phyloP scores from a whole-genome alignment of 2,113 vertebrate species.

The Catharus bicknelli region DNA sequence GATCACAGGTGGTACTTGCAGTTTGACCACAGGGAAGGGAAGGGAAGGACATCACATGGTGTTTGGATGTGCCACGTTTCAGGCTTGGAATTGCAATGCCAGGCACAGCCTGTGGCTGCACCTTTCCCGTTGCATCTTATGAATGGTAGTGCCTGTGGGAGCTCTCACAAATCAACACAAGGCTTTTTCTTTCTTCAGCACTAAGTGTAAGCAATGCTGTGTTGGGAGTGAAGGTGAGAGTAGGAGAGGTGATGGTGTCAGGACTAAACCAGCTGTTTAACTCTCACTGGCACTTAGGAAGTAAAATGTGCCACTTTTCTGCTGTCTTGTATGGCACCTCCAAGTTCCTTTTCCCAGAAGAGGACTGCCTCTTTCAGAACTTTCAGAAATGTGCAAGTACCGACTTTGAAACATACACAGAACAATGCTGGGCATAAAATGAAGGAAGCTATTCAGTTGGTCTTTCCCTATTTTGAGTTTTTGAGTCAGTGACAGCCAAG shows the following conservation, averaged over 20 bases:
- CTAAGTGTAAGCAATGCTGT: neutral
- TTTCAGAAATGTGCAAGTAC: neutral
- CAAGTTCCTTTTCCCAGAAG: neutral
- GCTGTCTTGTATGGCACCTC: neutral
- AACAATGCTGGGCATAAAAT: neutral
- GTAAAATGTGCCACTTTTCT: neutral
- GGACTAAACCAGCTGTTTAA: neutral
- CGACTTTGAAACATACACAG: neutral
- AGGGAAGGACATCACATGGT: neutral
- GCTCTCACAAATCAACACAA: neutral
- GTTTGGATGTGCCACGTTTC: neutral
- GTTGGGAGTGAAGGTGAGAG: neutral
- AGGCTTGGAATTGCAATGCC: fast-evolving
- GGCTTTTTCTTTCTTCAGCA: neutral
- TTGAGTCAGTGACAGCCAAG: neutral
- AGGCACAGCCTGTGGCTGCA: neutral
- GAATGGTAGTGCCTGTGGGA: neutral
- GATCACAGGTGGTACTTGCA: neutral
- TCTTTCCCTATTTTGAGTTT: neutral
- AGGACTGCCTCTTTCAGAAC: neutral
- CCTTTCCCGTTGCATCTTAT: neutral
- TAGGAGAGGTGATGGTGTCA: neutral
- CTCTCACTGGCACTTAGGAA: neutral
- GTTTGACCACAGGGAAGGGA: neutral
- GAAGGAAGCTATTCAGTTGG: neutral